Conservation (phyloP, 2,797 vertebrate genomes). For the Helostoma temminkii region DNA sequence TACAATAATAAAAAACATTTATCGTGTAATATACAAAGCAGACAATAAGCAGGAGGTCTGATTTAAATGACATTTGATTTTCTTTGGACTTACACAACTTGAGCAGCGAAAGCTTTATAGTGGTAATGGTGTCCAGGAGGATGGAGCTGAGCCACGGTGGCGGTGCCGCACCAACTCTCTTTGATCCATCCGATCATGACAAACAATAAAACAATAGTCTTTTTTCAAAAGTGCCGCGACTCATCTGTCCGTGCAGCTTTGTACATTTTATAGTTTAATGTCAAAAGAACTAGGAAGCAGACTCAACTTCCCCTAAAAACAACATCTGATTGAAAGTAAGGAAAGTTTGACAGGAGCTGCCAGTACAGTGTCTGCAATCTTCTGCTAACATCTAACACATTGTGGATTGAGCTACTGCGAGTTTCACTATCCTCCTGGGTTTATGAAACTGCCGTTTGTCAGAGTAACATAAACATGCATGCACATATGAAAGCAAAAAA, state of each 20-base stretch:
- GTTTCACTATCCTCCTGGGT: slow-evolving; percentile 28
- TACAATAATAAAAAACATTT: slow-evolving; percentile 68
- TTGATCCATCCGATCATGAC: slow-evolving; percentile 65
- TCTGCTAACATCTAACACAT: slow-evolving; percentile 26
- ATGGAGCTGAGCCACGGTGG: slow-evolving; percentile 40
- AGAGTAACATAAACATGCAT: slow-evolving; percentile 17
- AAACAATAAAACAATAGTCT: slow-evolving; percentile 59
- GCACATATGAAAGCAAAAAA: slow-evolving; percentile 18
- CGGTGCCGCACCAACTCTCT: slow-evolving; percentile 45
- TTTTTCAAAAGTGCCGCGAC: slow-evolving; percentile 43
- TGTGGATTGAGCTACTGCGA: slow-evolving; percentile 4
- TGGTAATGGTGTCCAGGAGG: slow-evolving; percentile 75
- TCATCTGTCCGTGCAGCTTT: slow-evolving; percentile 38
- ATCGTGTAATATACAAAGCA: slow-evolving; percentile 60
- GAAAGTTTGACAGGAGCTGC: slow-evolving; percentile 23
- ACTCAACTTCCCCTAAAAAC: slow-evolving; percentile 36
- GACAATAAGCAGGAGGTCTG: slow-evolving; percentile 60
- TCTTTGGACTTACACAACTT: slow-evolving; percentile 40
- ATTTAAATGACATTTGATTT: slow-evolving; percentile 55
- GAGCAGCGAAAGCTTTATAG: slow-evolving; percentile 67
- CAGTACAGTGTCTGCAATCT: slow-evolving; percentile 31
- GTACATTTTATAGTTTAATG: slow-evolving; percentile 49
- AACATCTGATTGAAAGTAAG: slow-evolving; percentile 35
- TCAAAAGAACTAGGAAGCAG: slow-evolving; percentile 50
- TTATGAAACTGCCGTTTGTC: slow-evolving; percentile 15